Evolutionary conservation across 1,140 invertebrate species (phyloP).

Genomic region (Trachymyrmex cornetzi): DNA sequence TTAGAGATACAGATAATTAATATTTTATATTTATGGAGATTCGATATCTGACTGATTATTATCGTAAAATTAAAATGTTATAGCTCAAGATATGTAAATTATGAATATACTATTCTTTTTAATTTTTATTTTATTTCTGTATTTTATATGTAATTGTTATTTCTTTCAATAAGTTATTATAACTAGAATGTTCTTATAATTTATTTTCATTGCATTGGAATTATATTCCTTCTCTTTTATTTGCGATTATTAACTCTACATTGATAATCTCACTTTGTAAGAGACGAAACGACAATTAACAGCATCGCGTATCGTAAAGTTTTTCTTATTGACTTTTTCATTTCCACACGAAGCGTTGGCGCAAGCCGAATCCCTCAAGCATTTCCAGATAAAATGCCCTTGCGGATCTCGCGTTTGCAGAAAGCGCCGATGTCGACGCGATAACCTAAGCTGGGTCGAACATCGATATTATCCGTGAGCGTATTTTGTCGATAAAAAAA

Average conservation of each 20-base stretch:
- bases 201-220: not conserved
- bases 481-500: conserved; percentile 56
- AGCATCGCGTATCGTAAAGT: conserved; percentile 9
- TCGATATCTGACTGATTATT: not conserved
- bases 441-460: conserved; percentile 45
- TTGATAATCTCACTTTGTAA: not conserved
- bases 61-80: not conserved
- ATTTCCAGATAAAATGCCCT: conserved; percentile 29
- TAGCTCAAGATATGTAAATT: not conserved
- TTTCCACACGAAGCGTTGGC: conserved; percentile 24
- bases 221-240: not conserved
- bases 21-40: conserved; percentile 1
- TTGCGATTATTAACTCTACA: not conserved
- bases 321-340: conserved; percentile 3
- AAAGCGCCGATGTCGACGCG: conserved; percentile 48
- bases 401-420: conserved; percentile 12
- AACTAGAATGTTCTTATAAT: not conserved
- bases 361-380: conserved; percentile 9
- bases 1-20: not conserved
- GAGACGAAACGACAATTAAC: conserved; percentile 6
- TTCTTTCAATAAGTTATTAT: not conserved
- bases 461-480: conserved; percentile 52
- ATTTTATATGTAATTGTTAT: not conserved
- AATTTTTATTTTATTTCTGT: not conserved
- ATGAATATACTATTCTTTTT: not conserved